Base-by-base conservation (phyloP, 92 coral and sea anemone species). In the Meandrina meandrites region DNA sequence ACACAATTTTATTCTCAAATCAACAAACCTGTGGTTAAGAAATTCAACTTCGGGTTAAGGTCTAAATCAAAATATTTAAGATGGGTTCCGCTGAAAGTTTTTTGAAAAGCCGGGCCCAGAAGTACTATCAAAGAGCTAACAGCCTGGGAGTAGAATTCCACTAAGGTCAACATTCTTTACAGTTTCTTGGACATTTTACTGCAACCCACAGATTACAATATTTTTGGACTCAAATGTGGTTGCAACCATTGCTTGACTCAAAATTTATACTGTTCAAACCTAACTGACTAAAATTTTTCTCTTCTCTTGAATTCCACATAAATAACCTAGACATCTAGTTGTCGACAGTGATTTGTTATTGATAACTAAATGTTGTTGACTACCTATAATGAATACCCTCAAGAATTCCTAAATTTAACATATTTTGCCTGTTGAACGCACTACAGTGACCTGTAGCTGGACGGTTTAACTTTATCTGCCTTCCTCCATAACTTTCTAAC, bases 401-500 rank as follows among this genome's bases (percentile, higher is more conserved):
- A 8, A 24, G 27, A 24, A 9, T 62, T 62, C 27, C 30, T 13
- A 66, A 66, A 66, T 27, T 27, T 64, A 3, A 64, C 32, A 64
- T 64, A 12, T 21, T 34, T 53, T 57, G 67, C 79, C 71, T 53
- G 42, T n/a, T 34, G 51, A 11, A 73, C 13, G 13, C 78, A 73
- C 22, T 37, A 4, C n/a, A 34, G 78, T 34, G 60, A 16, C 56
- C 62, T 74, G 68, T 66, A 73, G 30, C 17, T 73, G 79, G n/a
- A 19, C 22, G 34, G 14, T 19, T 56, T n/a, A n/a, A n/a, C n/a
- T n/a, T n/a, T 54, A 58, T 64, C 79, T 54, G 47, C 72, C 48
- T 64, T 66, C 32, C 80, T 42, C 79, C 31, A 22, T 36, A 73
- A 53, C 80, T 77, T 42, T 64, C 56, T 74, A 72, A 54, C 56